These are phyloP conservation scores for Emydocephalus ijimae DNA, from an alignment of 2,113 vertebrate species.

Conservation along the genomic window DNA sequence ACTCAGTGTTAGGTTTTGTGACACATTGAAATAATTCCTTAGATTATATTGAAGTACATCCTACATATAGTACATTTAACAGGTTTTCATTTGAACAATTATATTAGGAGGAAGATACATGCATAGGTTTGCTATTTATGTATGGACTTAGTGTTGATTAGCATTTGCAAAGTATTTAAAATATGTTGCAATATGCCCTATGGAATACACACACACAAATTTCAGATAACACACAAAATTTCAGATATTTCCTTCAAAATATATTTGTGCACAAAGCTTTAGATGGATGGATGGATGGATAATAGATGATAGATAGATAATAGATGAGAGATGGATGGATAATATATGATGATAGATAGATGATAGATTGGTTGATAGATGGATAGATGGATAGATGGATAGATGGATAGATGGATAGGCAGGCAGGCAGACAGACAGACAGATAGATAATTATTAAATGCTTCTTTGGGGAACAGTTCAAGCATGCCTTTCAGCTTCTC, in stretches of 20 bases:
- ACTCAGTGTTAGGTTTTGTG: neutral
- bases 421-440: accelerated
- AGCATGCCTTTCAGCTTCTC: constrained; percentile 37
- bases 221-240: neutral
- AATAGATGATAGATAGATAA: neutral
- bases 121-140: neutral
- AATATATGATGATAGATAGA: neutral
- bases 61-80: neutral
- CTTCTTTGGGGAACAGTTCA: constrained; percentile 24
- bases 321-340: no score
- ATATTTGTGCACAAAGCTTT: neutral
- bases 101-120: accelerated
- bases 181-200: accelerated
- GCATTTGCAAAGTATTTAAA: accelerated
- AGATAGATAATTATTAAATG: neutral
- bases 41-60: neutral
- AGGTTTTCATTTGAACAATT: neutral
- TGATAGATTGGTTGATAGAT: no score
- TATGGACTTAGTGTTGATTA: accelerated
- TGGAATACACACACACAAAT: neutral
- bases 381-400: no score
- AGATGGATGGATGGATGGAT: no score
- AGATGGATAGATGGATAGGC: accelerated
- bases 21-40: neutral
- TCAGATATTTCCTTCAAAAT: neutral